A percentile compares a stretch with the other conserved stretches of the same genome.
phyloP scores from a whole-genome alignment of 2,888 invertebrate species.

The Pantelozetes paolii region DNA sequence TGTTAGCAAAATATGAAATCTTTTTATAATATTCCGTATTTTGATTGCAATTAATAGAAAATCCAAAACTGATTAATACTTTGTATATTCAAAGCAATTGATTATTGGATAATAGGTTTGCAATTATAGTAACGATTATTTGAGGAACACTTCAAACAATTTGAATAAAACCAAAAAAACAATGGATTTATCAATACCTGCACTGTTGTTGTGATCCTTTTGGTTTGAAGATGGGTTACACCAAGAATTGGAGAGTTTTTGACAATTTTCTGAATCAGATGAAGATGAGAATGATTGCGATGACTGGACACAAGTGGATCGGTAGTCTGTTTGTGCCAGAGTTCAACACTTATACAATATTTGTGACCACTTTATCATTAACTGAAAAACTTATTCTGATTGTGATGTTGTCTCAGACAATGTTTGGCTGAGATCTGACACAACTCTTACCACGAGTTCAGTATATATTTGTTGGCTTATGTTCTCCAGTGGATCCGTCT shows the following conservation, averaged over 20 bases:
- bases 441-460: constrained; percentile 16
- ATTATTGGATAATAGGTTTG: background rate
- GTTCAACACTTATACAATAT: background rate
- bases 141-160: no score
- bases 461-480: constrained; percentile 32
- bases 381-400: background rate
- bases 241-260: background rate
- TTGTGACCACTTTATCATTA: constrained; percentile 17
- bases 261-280: background rate
- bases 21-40: no score
- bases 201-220: constrained; percentile 3
- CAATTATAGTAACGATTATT: background rate
- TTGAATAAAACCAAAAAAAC: background rate
- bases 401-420: background rate
- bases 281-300: background rate
- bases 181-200: constrained; percentile 1
- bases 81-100: background rate
- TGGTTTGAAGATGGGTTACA: background rate
- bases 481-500: constrained; percentile 31
- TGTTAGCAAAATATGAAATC: no score
- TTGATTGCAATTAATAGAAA: no score
- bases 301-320: background rate
- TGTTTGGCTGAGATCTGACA: constrained; percentile 22
- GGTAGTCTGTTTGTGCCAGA: background rate
- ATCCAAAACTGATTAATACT: no score